Percentiles rank a stretch among this genome's conserved stretches.
These are phyloP conservation scores for Mola mola DNA, from an alignment of 2,113 vertebrate species.

Conservation along the genomic window DNA sequence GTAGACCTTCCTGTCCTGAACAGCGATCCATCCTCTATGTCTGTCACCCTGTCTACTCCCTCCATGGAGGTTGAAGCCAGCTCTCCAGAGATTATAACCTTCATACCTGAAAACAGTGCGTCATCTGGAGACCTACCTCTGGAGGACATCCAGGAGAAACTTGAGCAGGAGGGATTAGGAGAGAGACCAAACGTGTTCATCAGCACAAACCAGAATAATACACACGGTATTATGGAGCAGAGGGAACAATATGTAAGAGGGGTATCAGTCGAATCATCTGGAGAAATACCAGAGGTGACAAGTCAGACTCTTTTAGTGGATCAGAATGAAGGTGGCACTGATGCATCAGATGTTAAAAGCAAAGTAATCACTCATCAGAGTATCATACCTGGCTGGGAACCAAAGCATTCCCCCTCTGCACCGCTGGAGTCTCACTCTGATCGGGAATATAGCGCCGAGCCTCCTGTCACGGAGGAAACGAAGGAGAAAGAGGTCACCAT, in stretches of 20 bases:
- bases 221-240: slow-evolving; percentile 7
- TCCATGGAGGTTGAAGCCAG: slow-evolving; percentile 42
- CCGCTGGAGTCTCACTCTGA: slow-evolving; percentile 71
- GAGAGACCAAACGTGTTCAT: slow-evolving; percentile 22
- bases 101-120: slow-evolving; percentile 39
- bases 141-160: slow-evolving; percentile 43
- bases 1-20: slow-evolving; percentile 1
- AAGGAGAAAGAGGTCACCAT: slow-evolving; percentile 10
- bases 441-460: slow-evolving; percentile 62
- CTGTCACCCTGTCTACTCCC: slow-evolving; percentile 32
- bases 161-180: slow-evolving; percentile 46
- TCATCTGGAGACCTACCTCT: slow-evolving; percentile 17
- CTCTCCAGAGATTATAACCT: slow-evolving; percentile 25
- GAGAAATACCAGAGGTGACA: slow-evolving; percentile 20
- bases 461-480: slow-evolving; percentile 30
- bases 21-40: slow-evolving; percentile 9
- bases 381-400: slow-evolving; percentile 44
- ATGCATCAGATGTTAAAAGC: neutral
- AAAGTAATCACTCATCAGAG: slow-evolving; percentile 51
- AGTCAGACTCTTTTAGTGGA: slow-evolving; percentile 14
- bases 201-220: slow-evolving; percentile 26
- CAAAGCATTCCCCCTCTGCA: slow-evolving; percentile 23
- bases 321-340: slow-evolving; percentile 11
- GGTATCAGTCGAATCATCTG: slow-evolving; percentile 36
- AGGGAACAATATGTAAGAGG: neutral